Evolutionary conservation across 2,888 invertebrate species (phyloP).

Genomic region (Deroplatys truncata): DNA sequence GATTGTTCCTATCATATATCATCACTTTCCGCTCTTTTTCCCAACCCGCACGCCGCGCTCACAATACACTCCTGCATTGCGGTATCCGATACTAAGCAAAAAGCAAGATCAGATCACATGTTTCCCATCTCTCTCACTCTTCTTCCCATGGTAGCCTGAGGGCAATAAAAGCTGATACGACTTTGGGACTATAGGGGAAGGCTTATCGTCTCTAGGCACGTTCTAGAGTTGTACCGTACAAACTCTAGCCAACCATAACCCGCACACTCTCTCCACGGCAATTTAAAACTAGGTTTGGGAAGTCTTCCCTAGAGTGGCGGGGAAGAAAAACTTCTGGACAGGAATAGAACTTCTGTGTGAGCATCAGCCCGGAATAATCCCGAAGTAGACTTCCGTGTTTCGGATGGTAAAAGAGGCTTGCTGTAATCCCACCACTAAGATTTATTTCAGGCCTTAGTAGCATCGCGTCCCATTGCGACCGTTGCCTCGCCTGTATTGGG

Average conservation of each 20-base stretch:
- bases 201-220: neutral
- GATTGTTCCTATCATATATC: too few relatives aligned
- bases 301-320: neutral
- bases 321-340: neutral
- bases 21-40: too few relatives aligned
- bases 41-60: too few relatives aligned
- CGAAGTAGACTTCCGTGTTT: slow-evolving; percentile 1
- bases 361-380: neutral
- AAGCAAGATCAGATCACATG: neutral
- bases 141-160: neutral
- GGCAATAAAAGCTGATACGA: slow-evolving; percentile 12
- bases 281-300: neutral
- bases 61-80: neutral
- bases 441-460: neutral
- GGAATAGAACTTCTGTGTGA: neutral
- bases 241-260: slow-evolving; percentile 1
- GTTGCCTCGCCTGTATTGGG: neutral
- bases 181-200: neutral
- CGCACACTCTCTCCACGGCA: neutral
- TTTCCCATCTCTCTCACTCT: neutral
- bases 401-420: neutral
- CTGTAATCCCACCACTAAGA: neutral
- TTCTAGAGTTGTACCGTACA: neutral
- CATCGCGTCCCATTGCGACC: neutral
- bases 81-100: neutral